Conservation (phyloP, 2,113 vertebrate species). For the Tylochromis polylepis region DNA sequence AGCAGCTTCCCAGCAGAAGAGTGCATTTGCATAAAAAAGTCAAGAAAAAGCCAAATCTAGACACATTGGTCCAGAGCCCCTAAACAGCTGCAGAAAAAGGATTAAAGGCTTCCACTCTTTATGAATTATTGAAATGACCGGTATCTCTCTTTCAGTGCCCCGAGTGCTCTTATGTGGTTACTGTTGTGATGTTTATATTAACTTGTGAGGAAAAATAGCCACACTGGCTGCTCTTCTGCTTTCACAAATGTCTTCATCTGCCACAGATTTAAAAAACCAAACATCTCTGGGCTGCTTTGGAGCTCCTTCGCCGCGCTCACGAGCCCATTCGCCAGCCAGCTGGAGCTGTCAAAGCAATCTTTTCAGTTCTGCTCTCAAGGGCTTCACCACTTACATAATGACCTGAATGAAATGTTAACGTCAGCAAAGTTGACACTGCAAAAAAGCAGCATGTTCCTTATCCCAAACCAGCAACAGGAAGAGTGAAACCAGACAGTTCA, state of each 20-base stretch:
- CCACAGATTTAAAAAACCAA: neutral
- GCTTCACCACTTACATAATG: constrained; percentile 45
- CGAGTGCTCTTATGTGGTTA: neutral
- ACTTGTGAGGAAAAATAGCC: neutral
- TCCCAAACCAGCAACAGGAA: neutral
- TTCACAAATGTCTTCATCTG: neutral
- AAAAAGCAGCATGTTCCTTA: neutral
- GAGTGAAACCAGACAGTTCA: neutral
- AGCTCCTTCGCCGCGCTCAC: neutral
- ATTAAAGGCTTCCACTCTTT: neutral
- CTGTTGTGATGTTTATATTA: neutral
- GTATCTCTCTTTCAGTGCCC: neutral
- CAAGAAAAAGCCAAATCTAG: neutral
- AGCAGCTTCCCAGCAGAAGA: neutral
- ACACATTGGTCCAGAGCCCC: neutral
- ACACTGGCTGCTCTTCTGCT: neutral
- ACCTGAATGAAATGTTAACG: constrained; percentile 51
- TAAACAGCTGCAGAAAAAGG: neutral
- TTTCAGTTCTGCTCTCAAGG: constrained; percentile 8
- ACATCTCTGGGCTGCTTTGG: neutral
- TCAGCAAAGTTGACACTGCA: constrained; percentile 31
- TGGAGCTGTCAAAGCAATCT: constrained; percentile 42
- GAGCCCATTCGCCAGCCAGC: neutral
- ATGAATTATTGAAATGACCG: constrained; percentile 5
- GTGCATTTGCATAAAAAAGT: neutral